These are phyloP conservation scores for Conger conger DNA, from an alignment of 2,113 vertebrate species.

Conservation along the genomic window DNA sequence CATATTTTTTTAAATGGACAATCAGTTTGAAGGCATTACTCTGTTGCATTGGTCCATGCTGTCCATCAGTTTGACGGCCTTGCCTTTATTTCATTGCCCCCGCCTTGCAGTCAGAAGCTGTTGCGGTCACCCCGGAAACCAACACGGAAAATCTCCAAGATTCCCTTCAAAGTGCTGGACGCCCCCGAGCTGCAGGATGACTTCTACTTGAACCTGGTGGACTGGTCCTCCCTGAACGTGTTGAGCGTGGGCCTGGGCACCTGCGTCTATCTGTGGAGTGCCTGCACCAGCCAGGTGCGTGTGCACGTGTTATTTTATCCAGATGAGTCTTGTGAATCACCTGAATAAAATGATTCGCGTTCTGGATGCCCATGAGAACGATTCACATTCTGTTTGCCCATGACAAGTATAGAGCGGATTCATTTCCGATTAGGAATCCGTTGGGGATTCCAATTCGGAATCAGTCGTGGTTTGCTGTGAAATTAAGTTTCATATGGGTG, in stretches of 20 bases:
- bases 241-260: slow-evolving; percentile 96
- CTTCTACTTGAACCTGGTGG: slow-evolving; percentile 97
- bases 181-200: slow-evolving; percentile 96
- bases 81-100: background rate
- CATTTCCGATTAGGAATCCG: no score
- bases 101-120: slow-evolving; percentile 82
- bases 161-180: slow-evolving; percentile 96
- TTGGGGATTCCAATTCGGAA: no score
- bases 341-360: no score
- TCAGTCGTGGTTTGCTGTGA: no score
- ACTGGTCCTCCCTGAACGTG: slow-evolving; percentile 97
- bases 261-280: slow-evolving; percentile 97
- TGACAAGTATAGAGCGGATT: no score
- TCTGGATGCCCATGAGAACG: no score
- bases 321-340: no score
- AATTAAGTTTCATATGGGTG: no score
- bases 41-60: background rate
- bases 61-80: background rate
- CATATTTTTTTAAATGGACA: background rate
- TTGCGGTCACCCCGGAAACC: slow-evolving; percentile 93
- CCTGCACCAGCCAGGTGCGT: slow-evolving; percentile 94
- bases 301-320: background rate
- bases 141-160: slow-evolving; percentile 97
- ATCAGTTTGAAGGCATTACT: background rate
- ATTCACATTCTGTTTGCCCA: no score